Percentiles rank a stretch among this genome's conserved stretches.
phyloP scores from a whole-genome alignment of 2,888 invertebrate genomes.

The Morpho deidamia region DNA sequence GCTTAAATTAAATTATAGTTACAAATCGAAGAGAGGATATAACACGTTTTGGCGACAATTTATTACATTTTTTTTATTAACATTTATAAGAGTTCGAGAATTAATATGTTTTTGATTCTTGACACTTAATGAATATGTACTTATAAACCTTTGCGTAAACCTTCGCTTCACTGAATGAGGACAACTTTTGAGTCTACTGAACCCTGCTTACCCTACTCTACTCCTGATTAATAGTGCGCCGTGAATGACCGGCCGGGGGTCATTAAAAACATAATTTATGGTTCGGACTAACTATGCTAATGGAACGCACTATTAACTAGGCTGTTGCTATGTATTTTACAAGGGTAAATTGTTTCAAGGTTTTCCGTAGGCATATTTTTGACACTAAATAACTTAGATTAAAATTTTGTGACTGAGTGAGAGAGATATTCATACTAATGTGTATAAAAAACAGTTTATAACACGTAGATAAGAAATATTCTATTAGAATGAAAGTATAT shows the following conservation, averaged over 20 bases:
- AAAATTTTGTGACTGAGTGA: too few species aligned
- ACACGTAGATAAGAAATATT: too few species aligned
- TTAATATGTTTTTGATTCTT: too few species aligned
- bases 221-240: constrained; percentile 26
- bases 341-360: constrained; percentile 9
- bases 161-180: background rate
- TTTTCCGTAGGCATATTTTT: background rate
- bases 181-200: background rate
- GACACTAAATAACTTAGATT: too few species aligned
- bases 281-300: constrained; percentile 18
- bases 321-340: constrained; percentile 13
- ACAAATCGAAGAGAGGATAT: too few species aligned
- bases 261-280: constrained; percentile 28
- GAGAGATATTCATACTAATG: too few species aligned
- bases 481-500: too few species aligned
- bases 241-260: constrained; percentile 22
- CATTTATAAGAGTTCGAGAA: background rate
- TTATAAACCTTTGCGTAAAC: background rate
- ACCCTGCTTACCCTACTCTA: constrained; percentile 7
- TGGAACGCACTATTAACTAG: constrained; percentile 1
- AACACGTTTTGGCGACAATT: background rate
- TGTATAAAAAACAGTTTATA: too few species aligned
- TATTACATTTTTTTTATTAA: background rate
- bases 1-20: too few species aligned
- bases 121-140: background rate